A percentile compares a stretch with the other conserved stretches of the same genome.
Conservation (phyloP, 2,113 vertebrate genomes). For the Paralichthys olivaceus region DNA sequence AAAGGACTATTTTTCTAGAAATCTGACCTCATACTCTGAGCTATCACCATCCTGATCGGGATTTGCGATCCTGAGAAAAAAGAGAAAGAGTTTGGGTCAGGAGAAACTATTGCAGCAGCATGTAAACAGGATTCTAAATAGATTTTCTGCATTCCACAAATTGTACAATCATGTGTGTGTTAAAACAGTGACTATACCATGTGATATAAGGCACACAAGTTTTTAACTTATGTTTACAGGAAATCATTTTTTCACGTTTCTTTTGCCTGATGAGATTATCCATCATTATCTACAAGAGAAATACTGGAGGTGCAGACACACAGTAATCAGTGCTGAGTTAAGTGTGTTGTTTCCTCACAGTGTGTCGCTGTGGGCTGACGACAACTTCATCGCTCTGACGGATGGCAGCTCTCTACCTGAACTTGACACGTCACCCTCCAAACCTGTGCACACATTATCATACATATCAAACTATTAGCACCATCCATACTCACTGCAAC, state of each 20-base stretch:
- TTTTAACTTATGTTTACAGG: neutral
- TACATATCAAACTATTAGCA: neutral
- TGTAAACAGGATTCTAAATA: neutral
- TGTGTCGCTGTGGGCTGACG: slow-evolving; percentile 36
- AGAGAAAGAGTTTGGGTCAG: neutral
- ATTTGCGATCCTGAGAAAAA: slow-evolving; percentile 49
- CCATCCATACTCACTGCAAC: neutral
- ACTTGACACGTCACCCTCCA: slow-evolving; percentile 40
- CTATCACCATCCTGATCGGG: slow-evolving; percentile 39
- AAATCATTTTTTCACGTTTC: neutral
- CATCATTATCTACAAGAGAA: neutral
- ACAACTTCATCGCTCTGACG: slow-evolving; percentile 31
- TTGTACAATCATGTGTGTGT: neutral
- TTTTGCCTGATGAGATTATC: neutral
- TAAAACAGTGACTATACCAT: neutral
- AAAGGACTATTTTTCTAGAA: neutral
- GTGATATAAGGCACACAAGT: neutral
- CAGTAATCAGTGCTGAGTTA: neutral
- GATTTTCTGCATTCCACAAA: neutral
- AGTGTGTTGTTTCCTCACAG: slow-evolving; percentile 43
- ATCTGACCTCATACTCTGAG: slow-evolving; percentile 77
- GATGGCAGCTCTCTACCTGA: slow-evolving; percentile 35
- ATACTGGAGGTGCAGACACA: neutral
- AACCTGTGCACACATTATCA: slow-evolving; percentile 38
- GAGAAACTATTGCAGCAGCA: neutral